phyloP scores from a whole-genome alignment of 2,113 vertebrate genomes.

The Cygnus buccinator region DNA sequence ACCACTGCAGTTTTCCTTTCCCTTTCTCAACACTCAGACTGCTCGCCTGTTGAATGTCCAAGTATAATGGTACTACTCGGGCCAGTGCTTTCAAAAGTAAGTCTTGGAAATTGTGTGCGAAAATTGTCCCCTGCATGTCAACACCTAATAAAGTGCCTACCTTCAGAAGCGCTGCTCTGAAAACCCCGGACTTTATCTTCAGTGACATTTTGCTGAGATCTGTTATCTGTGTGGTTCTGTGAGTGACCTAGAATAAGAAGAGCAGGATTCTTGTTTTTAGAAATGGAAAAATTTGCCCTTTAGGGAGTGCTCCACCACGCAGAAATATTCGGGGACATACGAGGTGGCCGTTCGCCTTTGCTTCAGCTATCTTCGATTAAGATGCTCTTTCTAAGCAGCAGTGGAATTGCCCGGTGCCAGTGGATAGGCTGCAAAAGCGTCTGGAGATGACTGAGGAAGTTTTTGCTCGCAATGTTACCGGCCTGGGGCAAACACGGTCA shows the following conservation, averaged over 20 bases:
- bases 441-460: neutral
- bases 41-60: neutral
- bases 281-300: constrained; percentile 50
- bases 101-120: neutral
- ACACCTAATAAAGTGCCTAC: neutral
- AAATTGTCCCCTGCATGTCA: neutral
- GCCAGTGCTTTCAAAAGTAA: neutral
- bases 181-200: constrained; percentile 1
- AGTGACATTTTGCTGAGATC: constrained; percentile 43
- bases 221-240: constrained; percentile 43
- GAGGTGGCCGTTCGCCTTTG: neutral
- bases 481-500: fast-evolving
- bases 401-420: neutral
- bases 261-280: constrained; percentile 57
- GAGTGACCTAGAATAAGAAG: constrained; percentile 54
- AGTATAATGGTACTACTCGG: neutral
- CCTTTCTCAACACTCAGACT: neutral
- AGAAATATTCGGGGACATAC: neutral
- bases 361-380: neutral
- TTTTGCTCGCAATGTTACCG: neutral
- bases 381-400: neutral
- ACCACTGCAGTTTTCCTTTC: neutral
- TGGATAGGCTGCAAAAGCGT: neutral
- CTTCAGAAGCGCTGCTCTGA: neutral
- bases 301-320: neutral